Base-by-base conservation (phyloP, 2,888 invertebrate genomes). In the Allophyes oxyacanthae region DNA sequence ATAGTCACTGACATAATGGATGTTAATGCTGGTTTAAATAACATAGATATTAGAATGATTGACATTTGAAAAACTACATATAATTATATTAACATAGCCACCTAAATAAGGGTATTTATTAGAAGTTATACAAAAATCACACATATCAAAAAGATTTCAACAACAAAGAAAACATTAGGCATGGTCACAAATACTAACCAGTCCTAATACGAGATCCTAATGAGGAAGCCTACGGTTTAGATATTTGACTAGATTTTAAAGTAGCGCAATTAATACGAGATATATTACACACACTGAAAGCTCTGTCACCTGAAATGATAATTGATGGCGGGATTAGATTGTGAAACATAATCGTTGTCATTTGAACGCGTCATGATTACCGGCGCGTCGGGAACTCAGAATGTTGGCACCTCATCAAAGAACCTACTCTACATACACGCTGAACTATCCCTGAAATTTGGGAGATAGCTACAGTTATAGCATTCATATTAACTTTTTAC, bases 331-430 rank as follows among this genome's bases (percentile, higher is more conserved):
- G 48, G 57, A 52, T 56, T 56, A 46, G 25, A 64, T 42, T 58
- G 52, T 64, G 46, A 61, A 61, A 57, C 48, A 46, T 48, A 26
- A 14, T 34, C 46, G 37, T 53, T 58, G 72, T 61, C 49, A 54
- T 38, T 52, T 42, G 14, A 34, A 52, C 52, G 34, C 36, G 55
- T 62, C 67, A 62, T 53, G 45, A 64, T 44, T 38, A 54, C 53
- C 49, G 64, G 48, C 41, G 54, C 55, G 65, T 50, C 55, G 63
- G 62, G 59, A 72, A 57, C 65, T 52, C 8, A 50, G 78, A 77
- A 76, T 79, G 76, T 85, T 86, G 86, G 85, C 84, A 82, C 64
- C 43, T 52, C 65, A 59, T 83, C 84, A 83, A 84, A 84, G 77
- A 48, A 57, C 57, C 68, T 63, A 57, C 41, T 54, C 49, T 59